Percentiles rank a stretch among this genome's conserved stretches.
Conservation (phyloP, 2,113 vertebrate genomes). For the Ardeotis arabs region DNA sequence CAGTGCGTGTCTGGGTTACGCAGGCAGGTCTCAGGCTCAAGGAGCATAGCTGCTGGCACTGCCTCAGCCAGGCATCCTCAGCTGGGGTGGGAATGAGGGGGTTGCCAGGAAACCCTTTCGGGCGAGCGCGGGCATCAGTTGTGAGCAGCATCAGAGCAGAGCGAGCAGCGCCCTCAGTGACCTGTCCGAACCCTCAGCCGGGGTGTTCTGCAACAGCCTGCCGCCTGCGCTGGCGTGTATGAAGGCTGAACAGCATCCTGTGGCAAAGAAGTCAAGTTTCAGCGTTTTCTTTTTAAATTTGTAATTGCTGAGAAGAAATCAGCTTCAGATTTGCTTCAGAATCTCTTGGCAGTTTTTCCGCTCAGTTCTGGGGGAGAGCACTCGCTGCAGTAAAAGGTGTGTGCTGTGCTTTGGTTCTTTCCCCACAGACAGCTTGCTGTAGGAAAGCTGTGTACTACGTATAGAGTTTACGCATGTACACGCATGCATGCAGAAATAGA, state of each 20-base stretch:
- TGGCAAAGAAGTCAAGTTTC: background rate
- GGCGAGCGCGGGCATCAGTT: no score
- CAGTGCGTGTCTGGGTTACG: fast-evolving
- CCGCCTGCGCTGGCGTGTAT: fast-evolving
- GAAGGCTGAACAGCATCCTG: background rate
- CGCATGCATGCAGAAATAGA: fast-evolving
- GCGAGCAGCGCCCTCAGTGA: background rate
- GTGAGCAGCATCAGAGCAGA: no score
- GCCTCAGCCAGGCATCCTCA: background rate
- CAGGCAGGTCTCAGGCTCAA: fast-evolving
- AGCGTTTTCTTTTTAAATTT: background rate
- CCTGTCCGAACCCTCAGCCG: fast-evolving
- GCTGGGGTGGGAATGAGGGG: background rate
- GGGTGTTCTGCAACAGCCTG: background rate
- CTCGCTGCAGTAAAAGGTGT: fast-evolving
- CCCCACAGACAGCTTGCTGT: background rate
- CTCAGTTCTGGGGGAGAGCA: no score
- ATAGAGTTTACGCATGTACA: fast-evolving
- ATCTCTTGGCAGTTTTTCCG: background rate
- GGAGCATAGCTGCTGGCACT: fast-evolving
- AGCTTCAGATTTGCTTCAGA: background rate
- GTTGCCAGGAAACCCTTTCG: no score
- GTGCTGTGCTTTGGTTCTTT: no score
- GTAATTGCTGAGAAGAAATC: background rate
- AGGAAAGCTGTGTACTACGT: fast-evolving